Conservation (phyloP, 2,113 vertebrate species). For the Platysternon megacephalum region DNA sequence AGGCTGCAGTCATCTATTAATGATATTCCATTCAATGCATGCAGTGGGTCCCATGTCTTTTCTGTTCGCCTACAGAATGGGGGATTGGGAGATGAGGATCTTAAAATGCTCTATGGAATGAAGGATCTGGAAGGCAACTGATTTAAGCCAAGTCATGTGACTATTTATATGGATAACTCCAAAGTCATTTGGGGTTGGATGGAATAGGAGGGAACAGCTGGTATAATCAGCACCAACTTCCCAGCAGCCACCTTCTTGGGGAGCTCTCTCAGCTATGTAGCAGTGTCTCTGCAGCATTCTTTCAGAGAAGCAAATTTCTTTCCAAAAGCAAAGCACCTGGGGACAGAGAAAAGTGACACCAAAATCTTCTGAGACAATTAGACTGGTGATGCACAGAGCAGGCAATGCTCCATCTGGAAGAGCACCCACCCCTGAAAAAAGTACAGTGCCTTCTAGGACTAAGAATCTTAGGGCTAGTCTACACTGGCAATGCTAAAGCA, state of each 20-base stretch:
- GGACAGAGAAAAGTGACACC: neutral
- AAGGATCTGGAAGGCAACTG: neutral
- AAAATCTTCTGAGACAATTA: neutral
- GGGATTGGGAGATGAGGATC: neutral
- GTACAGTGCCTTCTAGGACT: neutral
- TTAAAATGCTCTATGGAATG: neutral
- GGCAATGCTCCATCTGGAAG: neutral
- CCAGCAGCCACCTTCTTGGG: neutral
- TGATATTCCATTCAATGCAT: neutral
- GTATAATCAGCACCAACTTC: slow-evolving; percentile 14
- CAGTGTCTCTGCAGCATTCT: neutral
- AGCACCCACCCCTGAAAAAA: neutral
- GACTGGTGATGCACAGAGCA: neutral
- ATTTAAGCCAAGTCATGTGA: neutral
- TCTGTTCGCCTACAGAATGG: neutral
- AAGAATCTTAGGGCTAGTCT: neutral
- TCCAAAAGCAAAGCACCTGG: neutral
- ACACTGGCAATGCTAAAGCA: no score
- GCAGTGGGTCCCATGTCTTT: neutral
- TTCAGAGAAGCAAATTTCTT: neutral
- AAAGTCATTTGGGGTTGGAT: neutral
- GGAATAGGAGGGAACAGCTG: slow-evolving; percentile 28
- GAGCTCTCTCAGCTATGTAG: neutral
- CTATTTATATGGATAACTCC: neutral
- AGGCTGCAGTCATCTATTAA: neutral